Evolutionary conservation across 2,888 invertebrate genomes (phyloP), one percentile per base, ranked within the genome.

Genomic region (Drosophila recens): DNA sequence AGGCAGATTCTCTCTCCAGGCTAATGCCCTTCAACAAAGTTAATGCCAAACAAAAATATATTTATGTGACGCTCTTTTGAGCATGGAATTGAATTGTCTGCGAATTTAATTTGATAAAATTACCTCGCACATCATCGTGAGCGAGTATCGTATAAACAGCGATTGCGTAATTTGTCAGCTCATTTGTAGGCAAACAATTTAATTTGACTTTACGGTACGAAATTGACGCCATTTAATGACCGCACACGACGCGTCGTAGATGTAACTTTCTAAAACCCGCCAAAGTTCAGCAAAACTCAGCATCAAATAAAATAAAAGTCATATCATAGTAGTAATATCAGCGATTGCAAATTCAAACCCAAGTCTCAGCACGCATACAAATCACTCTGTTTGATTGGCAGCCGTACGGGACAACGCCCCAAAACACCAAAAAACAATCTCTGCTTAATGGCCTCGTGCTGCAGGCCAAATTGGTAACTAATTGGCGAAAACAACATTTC

Each of bases 401-500:
- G 66, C 45, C 48, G 23, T 8, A 30, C 56, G 56, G 46, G 61
- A 58, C 61, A 40, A 87, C 88, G 75, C 88, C 86, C 78, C 59
- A 27, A 57, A 30, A 63, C 86, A 75, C 59, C 23, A 57, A 20
- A 63, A 86, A 64, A 79, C 87, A 86, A 85, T 83, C 81, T 77
- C 45, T 56, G 69, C 77, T 70, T 85, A 85, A 88, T 83, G 79
- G 71, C 62, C 62, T 67, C 56, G 62, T 67, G 70, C 69, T 69
- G 67, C 53, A 66, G 58, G 51, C 85, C 71, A 73, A 89, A 87
- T 87, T 82, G 68, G 73, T 65, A 71, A 65, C 89, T 87, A 87
- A 87, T 87, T 87, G 86, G 89, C 85, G 82, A 89, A 87, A 89
- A 80, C 82, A 77, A 73, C 87, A 79, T 81, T 83, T 88, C 84